These are phyloP conservation scores for Drosophila aldrichi DNA, from an alignment of 2,888 invertebrate genomes.

Conservation along the genomic window DNA sequence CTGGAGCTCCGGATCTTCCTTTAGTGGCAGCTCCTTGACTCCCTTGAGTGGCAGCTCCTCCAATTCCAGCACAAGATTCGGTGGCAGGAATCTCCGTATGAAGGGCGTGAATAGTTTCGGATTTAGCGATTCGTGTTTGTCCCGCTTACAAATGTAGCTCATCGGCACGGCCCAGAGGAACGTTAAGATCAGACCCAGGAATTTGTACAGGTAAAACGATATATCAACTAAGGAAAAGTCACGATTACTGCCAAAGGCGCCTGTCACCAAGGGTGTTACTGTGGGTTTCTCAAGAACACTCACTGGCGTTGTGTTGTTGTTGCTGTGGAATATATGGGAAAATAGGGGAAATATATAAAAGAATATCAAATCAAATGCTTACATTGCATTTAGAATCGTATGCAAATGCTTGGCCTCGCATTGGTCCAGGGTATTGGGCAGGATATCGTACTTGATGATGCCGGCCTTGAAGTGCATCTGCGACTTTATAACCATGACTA, in stretches of 20 bases:
- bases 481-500: conserved; percentile 75
- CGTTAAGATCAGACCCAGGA: conserved; percentile 86
- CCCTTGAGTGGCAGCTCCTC: conserved; percentile 66
- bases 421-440: conserved; percentile 76
- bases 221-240: conserved; percentile 86
- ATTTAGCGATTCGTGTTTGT: conserved; percentile 67
- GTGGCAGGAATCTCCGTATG: conserved; percentile 62
- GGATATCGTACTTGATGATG: conserved; percentile 68
- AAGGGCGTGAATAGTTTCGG: conserved; percentile 79
- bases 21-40: conserved; percentile 1
- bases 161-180: conserved; percentile 86
- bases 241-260: conserved; percentile 66
- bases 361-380: conserved; percentile 29
- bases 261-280: conserved; percentile 34
- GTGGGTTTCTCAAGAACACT: not conserved
- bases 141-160: conserved; percentile 86
- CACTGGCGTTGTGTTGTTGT: conserved; percentile 31
- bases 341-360: not conserved
- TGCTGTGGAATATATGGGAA: not conserved
- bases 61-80: conserved; percentile 26
- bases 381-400: conserved; percentile 63
- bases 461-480: conserved; percentile 74
- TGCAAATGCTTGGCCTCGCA: conserved; percentile 69
- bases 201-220: conserved; percentile 88
- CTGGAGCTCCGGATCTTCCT: conserved; percentile 20